Evolutionary conservation across 2,797 vertebrate species (phyloP).

Genomic region (Kryptopterus vitreolus): DNA sequence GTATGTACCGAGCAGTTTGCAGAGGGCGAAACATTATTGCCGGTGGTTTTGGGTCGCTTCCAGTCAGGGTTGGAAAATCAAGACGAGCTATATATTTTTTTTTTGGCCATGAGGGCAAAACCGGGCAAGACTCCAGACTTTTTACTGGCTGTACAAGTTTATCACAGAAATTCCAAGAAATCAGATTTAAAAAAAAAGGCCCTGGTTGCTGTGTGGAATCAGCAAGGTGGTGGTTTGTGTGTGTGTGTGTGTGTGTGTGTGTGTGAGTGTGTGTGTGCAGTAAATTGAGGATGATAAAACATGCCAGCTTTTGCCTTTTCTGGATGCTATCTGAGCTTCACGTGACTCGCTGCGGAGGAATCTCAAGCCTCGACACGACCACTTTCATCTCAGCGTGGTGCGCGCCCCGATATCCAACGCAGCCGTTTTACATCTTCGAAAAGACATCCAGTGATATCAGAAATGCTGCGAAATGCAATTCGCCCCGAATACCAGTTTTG

Average conservation of each 20-base stretch:
- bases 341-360: slow-evolving; percentile 34
- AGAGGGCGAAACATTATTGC: slow-evolving; percentile 31
- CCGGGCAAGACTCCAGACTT: slow-evolving; percentile 15
- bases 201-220: too few species aligned
- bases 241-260: background rate
- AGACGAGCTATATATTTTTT: background rate
- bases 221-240: background rate
- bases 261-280: too few species aligned
- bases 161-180: slow-evolving; percentile 25
- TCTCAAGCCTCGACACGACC: slow-evolving; percentile 26
- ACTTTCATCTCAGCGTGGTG: slow-evolving; percentile 48
- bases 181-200: background rate
- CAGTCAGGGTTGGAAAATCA: slow-evolving; percentile 31
- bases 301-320: background rate
- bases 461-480: background rate
- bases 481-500: background rate
- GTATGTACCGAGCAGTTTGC: slow-evolving; percentile 11
- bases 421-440: background rate
- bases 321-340: slow-evolving; percentile 16
- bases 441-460: background rate
- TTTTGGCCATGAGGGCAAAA: background rate
- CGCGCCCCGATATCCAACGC: slow-evolving; percentile 17
- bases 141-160: slow-evolving; percentile 25
- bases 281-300: background rate
- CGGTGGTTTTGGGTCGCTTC: slow-evolving; percentile 25